Base-by-base conservation (phyloP, 1,140 invertebrate genomes). In the Reticulitermes speratus region DNA sequence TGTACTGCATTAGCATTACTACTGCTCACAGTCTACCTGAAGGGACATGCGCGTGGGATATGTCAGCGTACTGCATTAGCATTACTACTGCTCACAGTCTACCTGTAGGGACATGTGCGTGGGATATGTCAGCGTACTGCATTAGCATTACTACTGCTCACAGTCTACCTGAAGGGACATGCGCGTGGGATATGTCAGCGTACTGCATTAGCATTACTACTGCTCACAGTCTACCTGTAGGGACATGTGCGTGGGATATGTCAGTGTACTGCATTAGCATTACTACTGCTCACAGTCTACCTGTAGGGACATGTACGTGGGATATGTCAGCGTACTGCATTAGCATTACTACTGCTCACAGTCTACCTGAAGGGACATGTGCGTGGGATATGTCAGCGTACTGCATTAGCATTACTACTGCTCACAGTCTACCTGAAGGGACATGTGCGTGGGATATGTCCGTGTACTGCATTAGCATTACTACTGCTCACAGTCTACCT, bases 81-180 rank as follows among this genome's bases (percentile, higher is more conserved):
- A 44, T 82, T 82, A 14, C 12, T 7, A 44, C 82, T 48, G 89
- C 91, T 92, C 89, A 95, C 95, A n/a, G n/a, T n/a, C n/a, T 38
- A 38, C 5, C 38, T 38, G 38, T 2, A 38, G 38, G 38, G 38
- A 38, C 38, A 38, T 38, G 38, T 38, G 38, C 38, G n/a, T n/a
- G n/a, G n/a, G n/a, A n/a, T n/a, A n/a, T n/a, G n/a, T n/a, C n/a
- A n/a, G 45, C 12, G 6, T 48, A 45, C 45, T 45, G 6, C 45
- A 11, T 11, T 11, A 45, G 19, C n/a, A 44, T 82, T 82, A 14
- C 12, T 7, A 44, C 82, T 48, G 89, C 91, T 92, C 89, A 95
- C 95, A n/a, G n/a, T n/a, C n/a, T 38, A 38, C 5, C 38, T 38
- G 38, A 38, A 38, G 38, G 38, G 38, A 38, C 38, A 38, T 38